Evolutionary conservation across 2,888 invertebrate species (phyloP), one percentile per base, ranked within the genome.

Genomic region (Ectemnius cavifrons): DNA sequence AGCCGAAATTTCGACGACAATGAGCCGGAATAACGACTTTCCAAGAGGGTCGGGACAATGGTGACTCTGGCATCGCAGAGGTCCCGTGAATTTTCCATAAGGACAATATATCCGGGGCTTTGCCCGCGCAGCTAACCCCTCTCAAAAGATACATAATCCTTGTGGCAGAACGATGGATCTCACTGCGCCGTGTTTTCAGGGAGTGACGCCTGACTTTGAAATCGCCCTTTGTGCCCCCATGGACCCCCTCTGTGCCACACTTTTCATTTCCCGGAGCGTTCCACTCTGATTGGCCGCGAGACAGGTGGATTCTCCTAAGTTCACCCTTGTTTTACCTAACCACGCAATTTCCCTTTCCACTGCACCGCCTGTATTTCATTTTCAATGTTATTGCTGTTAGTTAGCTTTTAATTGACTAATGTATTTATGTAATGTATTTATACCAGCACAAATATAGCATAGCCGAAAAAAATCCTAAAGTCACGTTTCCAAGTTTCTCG

Each of bases 21-120:
- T 73, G 67, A 75, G 69, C 37, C 58, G 73, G 63, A 60, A 77
- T 77, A 75, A 80, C 74, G 73, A 80, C 67, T 75, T 75, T 68
- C 63, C 71, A 75, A 72, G 59, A 58, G 73, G 57, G 45, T 57
- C 37, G n/a, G n/a, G n/a, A 77, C 71, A 71, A 79, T 68, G 56
- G 70, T 58, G 60, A 56, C 13, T 16, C 16, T 8, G 14, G 37
- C 52, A 5, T 59, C 59, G 46, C 59, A 69, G 60, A 59, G 62
- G 61, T 59, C 45, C 47, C 60, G 45, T 60, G 73, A 68, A 75
- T 70, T 79, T 79, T 79, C 65, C 63, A 61, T 56, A 67, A 73
- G 71, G 57, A 66, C 47, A 73, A 78, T 52, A 52, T 52, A 16
- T 52, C 47, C 2, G 3, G 23, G 23, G 3, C 23, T 23, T 3